phyloP scores from a whole-genome alignment of 2,888 invertebrate genomes.

The Trimorus sp. region DNA sequence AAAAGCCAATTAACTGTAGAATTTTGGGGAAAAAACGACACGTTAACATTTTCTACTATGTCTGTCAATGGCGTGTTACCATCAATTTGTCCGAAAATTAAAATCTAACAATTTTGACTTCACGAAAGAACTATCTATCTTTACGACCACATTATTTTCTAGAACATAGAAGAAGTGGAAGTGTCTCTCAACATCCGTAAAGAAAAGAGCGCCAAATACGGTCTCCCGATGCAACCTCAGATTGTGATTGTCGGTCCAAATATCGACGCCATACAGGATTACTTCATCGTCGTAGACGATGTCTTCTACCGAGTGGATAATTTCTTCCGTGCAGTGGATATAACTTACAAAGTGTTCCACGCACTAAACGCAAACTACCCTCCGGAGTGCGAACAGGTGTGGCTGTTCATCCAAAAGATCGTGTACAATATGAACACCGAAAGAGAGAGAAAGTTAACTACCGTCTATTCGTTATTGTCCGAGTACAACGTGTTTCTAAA shows the following conservation, averaged over 20 bases:
- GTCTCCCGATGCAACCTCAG: slow-evolving; percentile 56
- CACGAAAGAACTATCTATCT: background rate
- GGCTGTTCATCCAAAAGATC: slow-evolving; percentile 62
- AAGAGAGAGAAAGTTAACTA: slow-evolving; percentile 47
- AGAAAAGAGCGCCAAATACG: slow-evolving; percentile 55
- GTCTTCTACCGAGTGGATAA: slow-evolving; percentile 49
- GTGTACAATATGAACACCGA: slow-evolving; percentile 55
- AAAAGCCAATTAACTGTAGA: no score
- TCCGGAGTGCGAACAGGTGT: slow-evolving; percentile 57
- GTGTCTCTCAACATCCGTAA: slow-evolving; percentile 41
- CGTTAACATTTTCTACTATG: no score
- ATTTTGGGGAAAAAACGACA: no score
- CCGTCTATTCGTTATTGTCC: slow-evolving; percentile 47
- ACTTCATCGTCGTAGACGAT: slow-evolving; percentile 48
- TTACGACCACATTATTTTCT: background rate
- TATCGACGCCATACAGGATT: slow-evolving; percentile 35
- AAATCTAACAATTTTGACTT: no score
- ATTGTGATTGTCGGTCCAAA: slow-evolving; percentile 51
- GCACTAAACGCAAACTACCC: slow-evolving; percentile 60
- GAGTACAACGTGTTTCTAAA: slow-evolving; percentile 49
- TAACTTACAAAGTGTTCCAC: slow-evolving; percentile 62
- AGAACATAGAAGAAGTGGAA: slow-evolving; percentile 46
- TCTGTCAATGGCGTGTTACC: no score
- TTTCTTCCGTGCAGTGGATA: slow-evolving; percentile 52
- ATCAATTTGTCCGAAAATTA: no score